Evolutionary conservation across 2,797 vertebrate species (phyloP), one percentile per base, ranked within the genome.

Genomic region (Rhinogobio ventralis): DNA sequence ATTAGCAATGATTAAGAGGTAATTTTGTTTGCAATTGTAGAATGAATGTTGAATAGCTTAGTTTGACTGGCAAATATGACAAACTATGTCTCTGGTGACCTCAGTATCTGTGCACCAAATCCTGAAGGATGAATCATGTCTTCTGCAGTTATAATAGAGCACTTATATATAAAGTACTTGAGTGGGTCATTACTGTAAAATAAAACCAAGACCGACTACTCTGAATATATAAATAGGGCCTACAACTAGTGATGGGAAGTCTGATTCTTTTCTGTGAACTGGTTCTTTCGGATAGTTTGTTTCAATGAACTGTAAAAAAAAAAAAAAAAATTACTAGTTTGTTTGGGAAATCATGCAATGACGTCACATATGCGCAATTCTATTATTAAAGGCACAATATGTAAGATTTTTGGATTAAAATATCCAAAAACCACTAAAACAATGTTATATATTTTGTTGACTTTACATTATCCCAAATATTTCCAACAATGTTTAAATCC

Each of bases 31-130:
- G 60, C 2, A 55, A 57, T 25, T 67, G 25, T 20, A 13, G n/a
- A 15, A 71, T 46, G 17, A 83, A 23, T 60, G 49, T 39, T 55
- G 19, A 84, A 86, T 74, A 20, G 62, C 6, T 76, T 57, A 55
- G 19, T 81, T 51, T 36, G 64, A 71, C 15, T 49, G 23, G 15
- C n/a, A 79, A 11, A 68, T 55, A 73, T 14, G 49, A 76, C 15
- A 76, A 25, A 51, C n/a, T 55, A 42, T 45, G 46, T 49, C 62
- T 28, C 36, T 9, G 11, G 36, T 74, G 55, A 46, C 57, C 81
- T 57, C 7, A 60, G 33, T 30, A 46, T 60, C 55, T 78, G n/a
- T 78, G 10, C 36, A 79, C 15, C 15, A 66, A 79, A 64, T 79
- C 36, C 42, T 46, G 36, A 72, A 75, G 28, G 14, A 67, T 62